Evolutionary conservation across 1,140 invertebrate species (phyloP), one percentile per base, ranked within the genome.

Genomic region (Antheraea mylitta): DNA sequence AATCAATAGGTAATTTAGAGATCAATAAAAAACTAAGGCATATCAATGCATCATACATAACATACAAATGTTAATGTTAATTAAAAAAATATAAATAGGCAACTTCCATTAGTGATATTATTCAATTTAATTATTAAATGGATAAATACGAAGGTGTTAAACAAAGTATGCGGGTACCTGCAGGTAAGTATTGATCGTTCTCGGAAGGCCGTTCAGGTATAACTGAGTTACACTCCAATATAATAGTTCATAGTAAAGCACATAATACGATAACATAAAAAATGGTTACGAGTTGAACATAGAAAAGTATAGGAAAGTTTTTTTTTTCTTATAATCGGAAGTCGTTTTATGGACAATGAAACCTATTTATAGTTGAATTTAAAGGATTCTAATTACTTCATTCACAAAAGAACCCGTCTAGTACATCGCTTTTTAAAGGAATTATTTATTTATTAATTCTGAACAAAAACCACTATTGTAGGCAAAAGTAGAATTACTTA

Each of bases 381-480:
- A 84, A 84, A 77, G 80, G 78, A 86, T 82, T 77, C 76, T 73
- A 81, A 82, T 77, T 82, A 63, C 73, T 83, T 53, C 2, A 11
- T 53, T 53, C 42, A 48, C 68, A 72, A 82, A 82, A 80, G 76
- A 78, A 66, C 73, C 81, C 79, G 80, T 66, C 61, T 38, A 60
- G 30, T 18, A 37, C 68, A 74, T 71, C 16, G 11, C 75, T 83
- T 76, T 67, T 70, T 18, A 19, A 64, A 36, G 16, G 19, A 22
- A 71, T 22, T 42, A 63, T 19, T 70, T 71, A 80, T 74, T 68
- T 71, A 71, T 73, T 59, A 38, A 38, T 38, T 38, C 9, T 38
- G 37, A 38, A 38, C 9, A n/a, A n/a, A n/a, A n/a, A n/a, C n/a
- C n/a, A n/a, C n/a, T n/a, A n/a, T n/a, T n/a, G n/a, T n/a, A n/a